Conservation (phyloP, 2,113 vertebrate genomes). For the Limnothrissa miodon region DNA sequence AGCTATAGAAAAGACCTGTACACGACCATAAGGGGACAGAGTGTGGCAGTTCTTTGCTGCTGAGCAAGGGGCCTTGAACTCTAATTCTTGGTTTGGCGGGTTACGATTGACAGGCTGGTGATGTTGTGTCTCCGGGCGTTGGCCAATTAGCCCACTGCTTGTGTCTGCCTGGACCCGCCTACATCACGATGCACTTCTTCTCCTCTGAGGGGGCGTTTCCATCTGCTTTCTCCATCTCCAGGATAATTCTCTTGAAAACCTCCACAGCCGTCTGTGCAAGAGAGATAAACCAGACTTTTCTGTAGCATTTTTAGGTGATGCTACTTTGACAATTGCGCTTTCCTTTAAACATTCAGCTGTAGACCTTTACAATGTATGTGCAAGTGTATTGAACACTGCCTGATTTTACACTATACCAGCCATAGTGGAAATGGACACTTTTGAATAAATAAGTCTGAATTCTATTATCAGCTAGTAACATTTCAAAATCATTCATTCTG, state of each 20-base stretch:
- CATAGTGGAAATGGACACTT: background rate
- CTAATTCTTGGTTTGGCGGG: conserved; percentile 15
- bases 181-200: conserved; percentile 76
- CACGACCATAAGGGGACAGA: conserved; percentile 34
- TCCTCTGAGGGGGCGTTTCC: conserved; percentile 71
- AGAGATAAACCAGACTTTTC: conserved; percentile 1
- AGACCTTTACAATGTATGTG: background rate
- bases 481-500: background rate
- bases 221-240: conserved; percentile 81
- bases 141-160: conserved; percentile 57
- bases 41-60: conserved; percentile 54
- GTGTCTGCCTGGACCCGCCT: conserved; percentile 54
- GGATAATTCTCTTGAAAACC: conserved; percentile 79
- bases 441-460: background rate
- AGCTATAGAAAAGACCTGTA: conserved; percentile 33
- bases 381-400: background rate
- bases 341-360: background rate
- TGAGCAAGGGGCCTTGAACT: conserved; percentile 40
- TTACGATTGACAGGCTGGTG: conserved; percentile 61
- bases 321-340: background rate
- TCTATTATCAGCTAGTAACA: background rate
- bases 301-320: background rate
- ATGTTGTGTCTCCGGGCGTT: conserved; percentile 65
- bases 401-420: background rate
- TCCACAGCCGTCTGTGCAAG: conserved; percentile 75